Evolutionary conservation across 2,797 vertebrate species (phyloP).

Genomic region (Sciurus vulgaris): DNA sequence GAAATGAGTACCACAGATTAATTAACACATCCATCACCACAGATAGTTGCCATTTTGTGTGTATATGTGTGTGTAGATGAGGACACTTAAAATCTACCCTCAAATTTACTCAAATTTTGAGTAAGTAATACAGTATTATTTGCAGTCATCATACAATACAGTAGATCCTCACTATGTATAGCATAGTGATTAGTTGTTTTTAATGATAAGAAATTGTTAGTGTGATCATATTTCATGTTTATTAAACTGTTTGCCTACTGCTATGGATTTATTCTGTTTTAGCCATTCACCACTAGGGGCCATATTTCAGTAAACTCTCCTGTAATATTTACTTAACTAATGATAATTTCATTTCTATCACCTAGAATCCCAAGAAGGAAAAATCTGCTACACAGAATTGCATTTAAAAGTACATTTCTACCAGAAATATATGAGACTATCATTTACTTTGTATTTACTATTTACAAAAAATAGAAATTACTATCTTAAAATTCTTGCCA

Average conservation of each 20-base stretch:
- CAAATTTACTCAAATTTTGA: background rate
- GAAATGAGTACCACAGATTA: too few species aligned
- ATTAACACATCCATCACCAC: background rate
- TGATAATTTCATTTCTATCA: background rate
- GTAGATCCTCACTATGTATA: background rate
- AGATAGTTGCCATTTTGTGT: background rate
- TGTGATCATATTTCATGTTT: background rate
- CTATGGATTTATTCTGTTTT: background rate
- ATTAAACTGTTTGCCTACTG: background rate
- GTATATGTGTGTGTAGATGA: background rate
- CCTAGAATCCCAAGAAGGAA: background rate
- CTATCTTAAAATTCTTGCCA: constrained; percentile 1
- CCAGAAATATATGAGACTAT: background rate
- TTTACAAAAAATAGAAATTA: background rate
- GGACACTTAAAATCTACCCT: background rate
- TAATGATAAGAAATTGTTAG: background rate
- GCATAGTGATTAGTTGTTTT: background rate
- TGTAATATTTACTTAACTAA: constrained; percentile 5
- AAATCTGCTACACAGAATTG: background rate
- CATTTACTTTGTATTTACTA: background rate
- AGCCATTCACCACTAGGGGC: background rate
- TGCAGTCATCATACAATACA: background rate
- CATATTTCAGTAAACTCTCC: background rate
- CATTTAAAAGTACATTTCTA: background rate
- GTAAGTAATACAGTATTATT: background rate